phyloP scores from a whole-genome alignment of 1,140 invertebrate genomes.

The Drosophila prosaltans region DNA sequence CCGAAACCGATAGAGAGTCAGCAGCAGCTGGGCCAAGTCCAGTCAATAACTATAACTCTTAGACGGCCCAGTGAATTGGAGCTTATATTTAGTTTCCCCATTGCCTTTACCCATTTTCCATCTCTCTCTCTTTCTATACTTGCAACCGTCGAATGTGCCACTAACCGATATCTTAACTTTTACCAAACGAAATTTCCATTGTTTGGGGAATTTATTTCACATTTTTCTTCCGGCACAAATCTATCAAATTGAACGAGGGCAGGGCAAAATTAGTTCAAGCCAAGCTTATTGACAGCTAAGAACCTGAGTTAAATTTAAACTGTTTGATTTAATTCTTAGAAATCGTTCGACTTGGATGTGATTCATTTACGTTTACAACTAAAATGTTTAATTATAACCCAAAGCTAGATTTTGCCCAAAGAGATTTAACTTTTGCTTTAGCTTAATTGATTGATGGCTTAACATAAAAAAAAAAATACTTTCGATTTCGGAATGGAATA shows the following conservation, averaged over 20 bases:
- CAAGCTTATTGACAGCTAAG: slow-evolving; percentile 17
- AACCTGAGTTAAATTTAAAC: not conserved
- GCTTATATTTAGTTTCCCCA: slow-evolving; percentile 39
- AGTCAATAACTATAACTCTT: slow-evolving; percentile 45
- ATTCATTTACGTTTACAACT: not conserved
- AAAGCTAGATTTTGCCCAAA: not conserved
- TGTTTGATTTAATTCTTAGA: not conserved
- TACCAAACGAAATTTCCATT: slow-evolving; percentile 63
- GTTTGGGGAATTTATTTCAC: slow-evolving; percentile 68
- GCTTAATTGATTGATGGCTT: slow-evolving; percentile 23
- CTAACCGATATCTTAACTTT: slow-evolving; percentile 81
- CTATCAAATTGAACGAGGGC: slow-evolving; percentile 56
- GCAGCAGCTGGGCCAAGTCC: slow-evolving; percentile 60
- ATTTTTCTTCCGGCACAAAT: slow-evolving; percentile 65
- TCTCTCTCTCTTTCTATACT: slow-evolving; percentile 5
- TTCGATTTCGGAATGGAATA: slow-evolving; percentile 35
- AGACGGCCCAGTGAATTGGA: slow-evolving; percentile 35
- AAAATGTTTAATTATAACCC: not conserved
- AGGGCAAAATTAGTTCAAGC: slow-evolving; percentile 60
- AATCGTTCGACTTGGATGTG: not conserved
- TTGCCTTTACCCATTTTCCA: not conserved
- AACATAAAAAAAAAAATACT: slow-evolving; percentile 18
- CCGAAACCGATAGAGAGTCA: slow-evolving; percentile 17
- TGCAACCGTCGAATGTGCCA: slow-evolving; percentile 55
- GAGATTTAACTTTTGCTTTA: not conserved